A percentile compares a stretch with the other conserved stretches of the same genome.
Conservation (phyloP, 2,888 invertebrate genomes). For the Rhagophthalmus giganteus region DNA sequence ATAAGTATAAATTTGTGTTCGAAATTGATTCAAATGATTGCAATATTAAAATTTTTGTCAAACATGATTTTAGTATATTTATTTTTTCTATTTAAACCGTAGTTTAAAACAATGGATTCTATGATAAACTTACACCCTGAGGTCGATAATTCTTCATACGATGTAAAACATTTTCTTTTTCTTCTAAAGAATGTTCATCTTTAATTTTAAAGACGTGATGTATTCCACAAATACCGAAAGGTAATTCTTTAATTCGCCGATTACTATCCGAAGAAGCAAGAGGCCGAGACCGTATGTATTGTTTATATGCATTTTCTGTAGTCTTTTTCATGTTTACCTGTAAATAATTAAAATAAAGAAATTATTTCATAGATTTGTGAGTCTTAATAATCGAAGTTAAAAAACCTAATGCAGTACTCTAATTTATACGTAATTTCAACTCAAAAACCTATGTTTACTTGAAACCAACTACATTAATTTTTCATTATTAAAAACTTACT, state of each 20-base stretch:
- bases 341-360: too few relatives aligned
- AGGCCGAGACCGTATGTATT: conserved; percentile 86
- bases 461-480: too few relatives aligned
- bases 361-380: too few relatives aligned
- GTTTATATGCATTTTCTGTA: conserved; percentile 86
- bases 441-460: too few relatives aligned
- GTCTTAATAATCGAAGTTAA: conserved; percentile 6
- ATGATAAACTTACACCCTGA: conserved; percentile 63
- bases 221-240: conserved; percentile 60
- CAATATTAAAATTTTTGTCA: not conserved
- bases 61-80: not conserved
- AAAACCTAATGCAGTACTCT: conserved; percentile 1
- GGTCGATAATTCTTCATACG: conserved; percentile 78
- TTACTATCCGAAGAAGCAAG: conserved; percentile 88
- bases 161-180: conserved; percentile 59
- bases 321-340: conserved; percentile 70
- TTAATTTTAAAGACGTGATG: conserved; percentile 65
- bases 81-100: too few relatives aligned
- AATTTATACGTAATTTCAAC: too few relatives aligned
- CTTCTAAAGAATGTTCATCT: conserved; percentile 47
- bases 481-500: too few relatives aligned
- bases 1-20: not conserved
- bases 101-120: too few relatives aligned
- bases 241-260: conserved; percentile 75
- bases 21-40: not conserved